Evolutionary conservation across 1,140 invertebrate species (phyloP).

Genomic region (Diachasmimorpha longicaudata): DNA sequence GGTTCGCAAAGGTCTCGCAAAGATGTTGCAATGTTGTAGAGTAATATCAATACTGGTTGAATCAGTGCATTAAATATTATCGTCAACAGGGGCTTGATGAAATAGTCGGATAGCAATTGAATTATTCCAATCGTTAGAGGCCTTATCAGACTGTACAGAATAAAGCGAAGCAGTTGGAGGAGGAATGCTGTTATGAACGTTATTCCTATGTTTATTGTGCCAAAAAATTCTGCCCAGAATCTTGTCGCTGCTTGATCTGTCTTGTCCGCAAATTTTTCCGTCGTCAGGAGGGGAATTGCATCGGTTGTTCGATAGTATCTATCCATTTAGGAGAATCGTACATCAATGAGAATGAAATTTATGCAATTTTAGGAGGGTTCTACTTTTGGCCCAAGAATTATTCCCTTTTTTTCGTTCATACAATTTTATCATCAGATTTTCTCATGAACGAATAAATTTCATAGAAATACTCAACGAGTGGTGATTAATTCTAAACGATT

Average conservation of each 20-base stretch:
- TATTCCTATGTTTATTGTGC: slow-evolving; percentile 66
- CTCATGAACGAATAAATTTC: too few relatives aligned
- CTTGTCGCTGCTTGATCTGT: slow-evolving; percentile 66
- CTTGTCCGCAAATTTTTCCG: slow-evolving; percentile 66
- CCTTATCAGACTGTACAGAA: slow-evolving; percentile 66
- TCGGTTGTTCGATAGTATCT: slow-evolving; percentile 69
- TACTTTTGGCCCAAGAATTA: too few relatives aligned
- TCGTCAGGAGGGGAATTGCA: slow-evolving; percentile 63
- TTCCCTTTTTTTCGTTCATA: too few relatives aligned
- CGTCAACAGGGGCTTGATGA: slow-evolving; percentile 70
- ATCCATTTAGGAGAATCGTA: background rate
- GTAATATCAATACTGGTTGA: slow-evolving; percentile 69
- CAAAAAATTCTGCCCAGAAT: slow-evolving; percentile 74
- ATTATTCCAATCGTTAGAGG: slow-evolving; percentile 67
- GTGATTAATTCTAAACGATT: too few relatives aligned
- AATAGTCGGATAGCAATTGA: slow-evolving; percentile 70
- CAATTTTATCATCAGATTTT: too few relatives aligned
- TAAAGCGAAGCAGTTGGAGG: slow-evolving; percentile 66
- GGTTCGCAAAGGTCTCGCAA: slow-evolving; percentile 69
- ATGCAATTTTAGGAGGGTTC: background rate
- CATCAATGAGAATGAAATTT: background rate
- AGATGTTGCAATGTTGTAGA: slow-evolving; percentile 68
- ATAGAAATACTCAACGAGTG: too few relatives aligned
- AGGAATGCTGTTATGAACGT: slow-evolving; percentile 69
- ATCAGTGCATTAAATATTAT: slow-evolving; percentile 70